A percentile compares a stretch with the other conserved stretches of the same genome.
Conservation (phyloP, 1,140 invertebrate species). For the Agrypnia vestita region DNA sequence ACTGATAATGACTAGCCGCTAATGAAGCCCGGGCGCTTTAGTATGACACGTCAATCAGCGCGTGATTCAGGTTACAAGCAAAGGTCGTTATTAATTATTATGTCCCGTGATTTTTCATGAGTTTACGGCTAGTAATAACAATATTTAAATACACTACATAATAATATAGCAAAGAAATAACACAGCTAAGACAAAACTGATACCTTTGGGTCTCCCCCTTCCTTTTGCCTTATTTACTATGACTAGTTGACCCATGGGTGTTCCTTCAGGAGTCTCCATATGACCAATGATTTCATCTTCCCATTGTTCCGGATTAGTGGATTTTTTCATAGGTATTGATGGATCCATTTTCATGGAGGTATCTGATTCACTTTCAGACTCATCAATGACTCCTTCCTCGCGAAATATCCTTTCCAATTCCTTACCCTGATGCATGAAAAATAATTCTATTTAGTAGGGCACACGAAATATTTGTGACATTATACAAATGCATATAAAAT, state of each 20-base stretch:
- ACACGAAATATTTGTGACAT: too few relatives aligned
- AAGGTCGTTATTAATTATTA: too few relatives aligned
- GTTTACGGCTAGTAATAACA: too few relatives aligned
- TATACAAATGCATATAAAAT: too few relatives aligned
- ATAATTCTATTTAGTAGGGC: not conserved
- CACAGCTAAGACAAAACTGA: too few relatives aligned
- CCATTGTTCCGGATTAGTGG: conserved; percentile 27
- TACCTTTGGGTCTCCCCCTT: conserved; percentile 71
- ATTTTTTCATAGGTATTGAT: conserved; percentile 49
- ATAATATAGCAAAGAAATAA: too few relatives aligned
- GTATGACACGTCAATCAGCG: too few relatives aligned
- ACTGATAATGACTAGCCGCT: too few relatives aligned
- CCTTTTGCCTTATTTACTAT: conserved; percentile 75
- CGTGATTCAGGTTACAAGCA: too few relatives aligned
- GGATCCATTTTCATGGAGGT: conserved; percentile 59
- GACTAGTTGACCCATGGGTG: conserved; percentile 76
- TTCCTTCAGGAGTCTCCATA: conserved; percentile 75
- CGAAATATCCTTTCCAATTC: conserved; percentile 82
- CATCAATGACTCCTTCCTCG: conserved; percentile 82
- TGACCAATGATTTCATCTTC: conserved; percentile 78
- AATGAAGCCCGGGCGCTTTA: too few relatives aligned
- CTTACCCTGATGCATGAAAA: conserved; percentile 73
- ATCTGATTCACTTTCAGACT: conserved; percentile 71
- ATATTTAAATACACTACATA: too few relatives aligned
- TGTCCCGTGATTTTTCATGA: too few relatives aligned